phyloP scores from a whole-genome alignment of 1,140 invertebrate species.

The Caenorhabditis briggsae region DNA sequence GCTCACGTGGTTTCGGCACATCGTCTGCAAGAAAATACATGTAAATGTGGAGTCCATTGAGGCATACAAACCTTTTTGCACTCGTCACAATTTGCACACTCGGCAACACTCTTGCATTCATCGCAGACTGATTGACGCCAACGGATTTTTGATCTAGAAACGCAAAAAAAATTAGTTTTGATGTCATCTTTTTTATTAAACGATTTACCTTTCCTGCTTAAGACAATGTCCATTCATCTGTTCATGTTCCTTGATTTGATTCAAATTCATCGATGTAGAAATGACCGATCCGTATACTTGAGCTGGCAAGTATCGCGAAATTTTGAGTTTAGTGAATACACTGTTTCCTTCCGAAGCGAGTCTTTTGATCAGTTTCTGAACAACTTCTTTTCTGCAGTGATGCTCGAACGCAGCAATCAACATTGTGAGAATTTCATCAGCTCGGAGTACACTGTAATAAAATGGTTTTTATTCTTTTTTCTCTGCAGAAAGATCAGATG shows the following conservation, averaged over 20 bases:
- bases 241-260: constrained; percentile 58
- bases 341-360: constrained; percentile 60
- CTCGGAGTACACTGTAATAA: constrained; percentile 59
- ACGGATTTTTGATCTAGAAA: constrained; percentile 56
- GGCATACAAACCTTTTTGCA: constrained; percentile 61
- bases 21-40: constrained; percentile 43
- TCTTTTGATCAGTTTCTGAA: constrained; percentile 59
- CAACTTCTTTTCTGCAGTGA: constrained; percentile 60
- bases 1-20: constrained; percentile 57
- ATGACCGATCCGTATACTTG: constrained; percentile 62
- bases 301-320: constrained; percentile 63
- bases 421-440: constrained; percentile 65
- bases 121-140: constrained; percentile 60
- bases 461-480: neutral
- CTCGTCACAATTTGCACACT: constrained; percentile 62
- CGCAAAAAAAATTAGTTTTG: neutral
- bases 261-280: constrained; percentile 53
- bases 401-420: constrained; percentile 61
- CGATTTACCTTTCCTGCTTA: constrained; percentile 62
- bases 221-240: constrained; percentile 64
- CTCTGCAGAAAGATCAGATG: neutral
- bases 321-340: constrained; percentile 64
- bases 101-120: constrained; percentile 60
- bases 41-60: neutral
- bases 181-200: neutral